These are phyloP conservation scores for Axinella damicornis DNA, from an alignment of 37 sponge, comb jelly and placozoan genomes.

Conservation along the genomic window DNA sequence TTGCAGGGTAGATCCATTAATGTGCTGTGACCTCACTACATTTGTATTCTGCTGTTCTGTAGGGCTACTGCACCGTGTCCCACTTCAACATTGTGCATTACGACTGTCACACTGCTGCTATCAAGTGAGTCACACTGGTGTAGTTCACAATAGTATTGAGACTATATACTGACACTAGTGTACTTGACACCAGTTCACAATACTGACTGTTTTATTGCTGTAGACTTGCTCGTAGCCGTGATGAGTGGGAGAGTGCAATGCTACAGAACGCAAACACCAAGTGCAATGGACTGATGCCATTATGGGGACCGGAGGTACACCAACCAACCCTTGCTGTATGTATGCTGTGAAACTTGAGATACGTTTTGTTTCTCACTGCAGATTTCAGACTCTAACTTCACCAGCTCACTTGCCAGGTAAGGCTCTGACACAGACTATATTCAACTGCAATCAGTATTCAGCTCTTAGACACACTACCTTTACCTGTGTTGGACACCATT, in stretches of 20 bases:
- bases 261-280: conserved; percentile 93
- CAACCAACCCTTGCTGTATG: too few relatives aligned
- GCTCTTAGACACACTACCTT: too few relatives aligned
- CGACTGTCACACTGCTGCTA: conserved; percentile 90
- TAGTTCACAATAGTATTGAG: neutral
- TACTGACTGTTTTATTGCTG: neutral
- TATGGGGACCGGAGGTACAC: conserved; percentile 96
- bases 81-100: conserved; percentile 94
- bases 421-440: too few relatives aligned
- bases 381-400: conserved; percentile 74
- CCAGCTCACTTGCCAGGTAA: conserved; percentile 70
- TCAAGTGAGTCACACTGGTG: conserved; percentile 61
- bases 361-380: too few relatives aligned
- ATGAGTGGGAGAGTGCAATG: conserved; percentile 97
- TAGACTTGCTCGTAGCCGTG: conserved; percentile 80
- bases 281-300: conserved; percentile 92
- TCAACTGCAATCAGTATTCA: too few relatives aligned
- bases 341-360: too few relatives aligned
- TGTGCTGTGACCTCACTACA: too few relatives aligned
- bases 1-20: too few relatives aligned
- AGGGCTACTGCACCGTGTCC: conserved; percentile 89
- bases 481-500: too few relatives aligned
- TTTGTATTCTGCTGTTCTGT: neutral
- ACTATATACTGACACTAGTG: neutral
- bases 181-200: neutral